Conservation (phyloP, 2,797 vertebrate species). For the Urocyon cinereoargenteus region DNA sequence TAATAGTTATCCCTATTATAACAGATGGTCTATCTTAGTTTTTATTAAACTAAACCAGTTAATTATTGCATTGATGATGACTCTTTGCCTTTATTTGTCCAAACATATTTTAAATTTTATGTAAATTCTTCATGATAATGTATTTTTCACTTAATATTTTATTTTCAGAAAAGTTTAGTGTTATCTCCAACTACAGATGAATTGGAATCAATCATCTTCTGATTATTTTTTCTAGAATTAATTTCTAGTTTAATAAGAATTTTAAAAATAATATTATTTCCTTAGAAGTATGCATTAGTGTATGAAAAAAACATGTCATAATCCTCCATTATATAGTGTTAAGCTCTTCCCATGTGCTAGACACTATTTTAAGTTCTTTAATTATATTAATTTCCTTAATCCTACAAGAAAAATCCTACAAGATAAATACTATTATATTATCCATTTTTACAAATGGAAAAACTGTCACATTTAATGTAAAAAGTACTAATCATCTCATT, state of each 20-base stretch:
- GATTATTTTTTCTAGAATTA: slow-evolving; percentile 4
- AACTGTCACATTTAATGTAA: neutral
- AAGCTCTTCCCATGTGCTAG: neutral
- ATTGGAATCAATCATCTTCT: neutral
- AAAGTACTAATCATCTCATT: neutral
- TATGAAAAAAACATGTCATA: neutral
- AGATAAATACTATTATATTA: neutral
- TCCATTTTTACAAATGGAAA: neutral
- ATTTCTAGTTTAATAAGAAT: neutral
- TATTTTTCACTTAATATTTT: neutral
- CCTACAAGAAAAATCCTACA: neutral
- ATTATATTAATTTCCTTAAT: neutral
- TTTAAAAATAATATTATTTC: neutral
- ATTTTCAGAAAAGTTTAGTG: neutral
- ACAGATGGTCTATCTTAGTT: neutral
- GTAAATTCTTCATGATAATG: neutral
- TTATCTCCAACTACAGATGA: neutral
- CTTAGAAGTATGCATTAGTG: neutral
- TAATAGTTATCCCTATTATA: neutral
- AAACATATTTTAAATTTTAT: neutral
- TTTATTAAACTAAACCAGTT: neutral
- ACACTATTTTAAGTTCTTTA: neutral
- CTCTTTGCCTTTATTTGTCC: neutral
- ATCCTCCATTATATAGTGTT: neutral
- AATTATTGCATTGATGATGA: neutral